phyloP scores from a whole-genome alignment of 2,797 vertebrate genomes.

The Aldrovandia affinis region DNA sequence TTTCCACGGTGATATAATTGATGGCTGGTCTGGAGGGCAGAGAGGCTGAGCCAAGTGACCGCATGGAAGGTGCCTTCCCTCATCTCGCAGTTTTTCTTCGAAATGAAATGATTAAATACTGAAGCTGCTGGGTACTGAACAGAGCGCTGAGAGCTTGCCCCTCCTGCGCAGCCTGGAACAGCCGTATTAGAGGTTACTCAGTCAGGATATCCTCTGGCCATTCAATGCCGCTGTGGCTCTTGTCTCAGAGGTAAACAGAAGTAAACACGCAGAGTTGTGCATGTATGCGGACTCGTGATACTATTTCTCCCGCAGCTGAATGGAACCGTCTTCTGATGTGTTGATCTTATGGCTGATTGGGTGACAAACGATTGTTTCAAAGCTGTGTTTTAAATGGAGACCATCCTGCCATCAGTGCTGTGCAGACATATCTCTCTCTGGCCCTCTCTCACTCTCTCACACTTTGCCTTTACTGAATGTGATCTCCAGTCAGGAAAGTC shows the following conservation, averaged over 20 bases:
- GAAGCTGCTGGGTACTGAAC: not conserved
- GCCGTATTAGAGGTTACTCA: not conserved
- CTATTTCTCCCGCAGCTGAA: no score
- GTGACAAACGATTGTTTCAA: no score
- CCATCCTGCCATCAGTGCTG: not conserved
- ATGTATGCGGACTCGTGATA: no score
- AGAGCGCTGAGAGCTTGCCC: not conserved
- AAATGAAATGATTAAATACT: not conserved
- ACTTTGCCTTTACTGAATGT: not conserved
- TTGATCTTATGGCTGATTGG: no score
- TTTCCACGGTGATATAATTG: not conserved
- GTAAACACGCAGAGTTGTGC: no score
- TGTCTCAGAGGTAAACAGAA: no score
- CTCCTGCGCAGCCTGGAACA: not conserved
- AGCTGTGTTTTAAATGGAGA: no score
- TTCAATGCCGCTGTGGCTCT: no score
- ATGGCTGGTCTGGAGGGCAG: not conserved
- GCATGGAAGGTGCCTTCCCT: not conserved
- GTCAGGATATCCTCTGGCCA: not conserved
- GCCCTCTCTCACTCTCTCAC: conserved; percentile 22
- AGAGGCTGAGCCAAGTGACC: not conserved
- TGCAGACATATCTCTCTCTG: not conserved
- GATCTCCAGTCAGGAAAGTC: no score
- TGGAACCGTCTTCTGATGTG: no score
- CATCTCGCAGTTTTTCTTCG: not conserved